Conservation (phyloP, 2,888 invertebrate species). For the Strigamia transsilvanica region DNA sequence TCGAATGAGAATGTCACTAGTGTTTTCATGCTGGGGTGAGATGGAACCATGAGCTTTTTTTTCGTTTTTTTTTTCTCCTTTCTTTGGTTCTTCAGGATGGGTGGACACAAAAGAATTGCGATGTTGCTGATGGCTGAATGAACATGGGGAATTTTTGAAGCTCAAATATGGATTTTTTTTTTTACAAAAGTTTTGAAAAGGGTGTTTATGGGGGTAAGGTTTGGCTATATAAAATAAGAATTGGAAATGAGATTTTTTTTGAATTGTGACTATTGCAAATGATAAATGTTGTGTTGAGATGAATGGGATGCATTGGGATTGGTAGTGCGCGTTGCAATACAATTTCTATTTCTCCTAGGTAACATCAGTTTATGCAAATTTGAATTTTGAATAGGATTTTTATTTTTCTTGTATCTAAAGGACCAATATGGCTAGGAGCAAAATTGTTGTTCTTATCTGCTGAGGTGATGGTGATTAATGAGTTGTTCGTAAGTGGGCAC, state of each 20-base stretch:
- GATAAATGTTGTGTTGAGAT: conserved; percentile 11
- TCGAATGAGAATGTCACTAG: conserved; percentile 26
- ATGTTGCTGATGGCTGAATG: conserved; percentile 25
- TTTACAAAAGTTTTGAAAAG: conserved; percentile 11
- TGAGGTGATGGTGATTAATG: conserved; percentile 18
- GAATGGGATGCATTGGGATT: not conserved
- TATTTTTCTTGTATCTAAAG: not conserved
- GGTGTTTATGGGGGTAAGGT: conserved; percentile 1
- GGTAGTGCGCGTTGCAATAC: not conserved
- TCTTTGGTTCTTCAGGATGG: not conserved
- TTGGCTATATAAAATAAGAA: not conserved
- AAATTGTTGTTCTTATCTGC: not conserved
- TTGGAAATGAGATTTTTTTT: conserved; percentile 14
- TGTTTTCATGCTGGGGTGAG: conserved; percentile 26
- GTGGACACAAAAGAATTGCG: conserved; percentile 23
- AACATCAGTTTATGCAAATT: not conserved
- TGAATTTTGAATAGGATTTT: conserved; percentile 7
- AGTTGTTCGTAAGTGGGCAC: conserved; percentile 40
- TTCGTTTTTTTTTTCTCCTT: not conserved
- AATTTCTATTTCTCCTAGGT: not conserved
- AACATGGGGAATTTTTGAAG: not conserved
- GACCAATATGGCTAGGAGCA: not conserved
- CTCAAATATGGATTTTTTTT: conserved; percentile 21
- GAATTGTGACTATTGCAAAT: not conserved
- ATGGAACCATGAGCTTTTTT: not conserved